These are phyloP conservation scores for Xiphophorus birchmanni DNA, from an alignment of 2,797 vertebrate genomes.

Conservation along the genomic window DNA sequence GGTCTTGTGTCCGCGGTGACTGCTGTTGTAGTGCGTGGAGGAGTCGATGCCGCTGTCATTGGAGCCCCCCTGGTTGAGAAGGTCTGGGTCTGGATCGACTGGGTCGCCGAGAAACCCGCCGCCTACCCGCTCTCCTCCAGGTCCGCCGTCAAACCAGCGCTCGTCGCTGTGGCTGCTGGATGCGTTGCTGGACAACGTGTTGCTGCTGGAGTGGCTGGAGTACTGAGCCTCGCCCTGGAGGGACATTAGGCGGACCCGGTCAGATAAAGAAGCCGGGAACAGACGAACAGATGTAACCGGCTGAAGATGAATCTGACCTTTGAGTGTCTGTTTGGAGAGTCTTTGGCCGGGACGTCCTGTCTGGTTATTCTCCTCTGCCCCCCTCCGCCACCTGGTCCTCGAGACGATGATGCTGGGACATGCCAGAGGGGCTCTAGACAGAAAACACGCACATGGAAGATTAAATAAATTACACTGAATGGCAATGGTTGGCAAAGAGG, in stretches of 20 bases:
- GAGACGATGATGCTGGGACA: constrained; percentile 79
- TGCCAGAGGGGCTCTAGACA: constrained; percentile 91
- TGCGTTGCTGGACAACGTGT: constrained; percentile 92
- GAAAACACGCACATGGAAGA: constrained; percentile 49
- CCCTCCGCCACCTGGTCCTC: constrained; percentile 73
- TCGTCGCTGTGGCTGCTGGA: constrained; percentile 94
- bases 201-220: constrained; percentile 95
- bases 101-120: constrained; percentile 71
- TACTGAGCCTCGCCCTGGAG: constrained; percentile 87
- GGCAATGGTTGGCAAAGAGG: constrained; percentile 64
- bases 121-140: constrained; percentile 59
- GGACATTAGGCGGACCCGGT: neutral
- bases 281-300: neutral
- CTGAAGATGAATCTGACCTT: constrained; percentile 80
- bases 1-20: constrained; percentile 69
- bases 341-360: constrained; percentile 87
- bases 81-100: constrained; percentile 81
- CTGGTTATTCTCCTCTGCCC: constrained; percentile 80
- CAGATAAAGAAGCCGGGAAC: neutral
- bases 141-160: constrained; percentile 87
- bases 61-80: constrained; percentile 86
- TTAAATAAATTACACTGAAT: constrained; percentile 68
- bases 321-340: constrained; percentile 89
- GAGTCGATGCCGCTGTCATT: constrained; percentile 93
- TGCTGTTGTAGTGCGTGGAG: constrained; percentile 80